Percentiles rank a stretch among this genome's conserved stretches.
Evolutionary conservation across 2,113 vertebrate genomes (phyloP).

Genomic region (Phalacrocorax pelagicus): DNA sequence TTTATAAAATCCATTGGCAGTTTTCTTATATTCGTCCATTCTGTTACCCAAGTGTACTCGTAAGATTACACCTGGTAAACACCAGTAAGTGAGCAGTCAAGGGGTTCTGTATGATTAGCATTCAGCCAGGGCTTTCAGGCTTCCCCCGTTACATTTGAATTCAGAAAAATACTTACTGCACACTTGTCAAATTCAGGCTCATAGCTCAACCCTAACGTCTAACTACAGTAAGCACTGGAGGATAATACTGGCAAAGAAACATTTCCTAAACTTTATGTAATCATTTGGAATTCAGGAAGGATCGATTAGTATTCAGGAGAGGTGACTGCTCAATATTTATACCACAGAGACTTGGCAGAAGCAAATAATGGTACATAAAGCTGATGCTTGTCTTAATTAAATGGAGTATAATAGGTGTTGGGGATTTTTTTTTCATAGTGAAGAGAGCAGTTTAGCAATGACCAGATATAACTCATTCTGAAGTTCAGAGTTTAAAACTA

Average conservation of each 20-base stretch:
- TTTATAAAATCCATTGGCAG: background rate
- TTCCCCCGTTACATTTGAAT: constrained; percentile 74
- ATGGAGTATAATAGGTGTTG: constrained; percentile 79
- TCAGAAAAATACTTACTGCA: constrained; percentile 68
- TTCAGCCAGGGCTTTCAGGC: background rate
- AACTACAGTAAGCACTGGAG: constrained; percentile 50
- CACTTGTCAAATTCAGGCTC: constrained; percentile 66
- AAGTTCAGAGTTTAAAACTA: constrained; percentile 74
- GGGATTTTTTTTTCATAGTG: constrained; percentile 52
- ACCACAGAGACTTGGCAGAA: constrained; percentile 76
- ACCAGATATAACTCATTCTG: constrained; percentile 79
- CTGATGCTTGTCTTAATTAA: constrained; percentile 86
- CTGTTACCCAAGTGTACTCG: background rate
- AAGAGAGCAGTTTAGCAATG: constrained; percentile 78
- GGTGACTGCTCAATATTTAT: constrained; percentile 82
- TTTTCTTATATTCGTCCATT: background rate
- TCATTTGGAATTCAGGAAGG: constrained; percentile 80
- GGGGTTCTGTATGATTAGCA: background rate
- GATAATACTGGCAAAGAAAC: constrained; percentile 69
- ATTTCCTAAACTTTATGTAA: constrained; percentile 82
- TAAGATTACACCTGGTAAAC: background rate
- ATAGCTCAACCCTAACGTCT: constrained; percentile 58
- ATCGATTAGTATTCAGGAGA: constrained; percentile 83
- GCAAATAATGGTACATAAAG: constrained; percentile 82
- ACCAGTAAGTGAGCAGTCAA: background rate